Conservation (phyloP, 2,113 vertebrate species). For the Chionis minor region DNA sequence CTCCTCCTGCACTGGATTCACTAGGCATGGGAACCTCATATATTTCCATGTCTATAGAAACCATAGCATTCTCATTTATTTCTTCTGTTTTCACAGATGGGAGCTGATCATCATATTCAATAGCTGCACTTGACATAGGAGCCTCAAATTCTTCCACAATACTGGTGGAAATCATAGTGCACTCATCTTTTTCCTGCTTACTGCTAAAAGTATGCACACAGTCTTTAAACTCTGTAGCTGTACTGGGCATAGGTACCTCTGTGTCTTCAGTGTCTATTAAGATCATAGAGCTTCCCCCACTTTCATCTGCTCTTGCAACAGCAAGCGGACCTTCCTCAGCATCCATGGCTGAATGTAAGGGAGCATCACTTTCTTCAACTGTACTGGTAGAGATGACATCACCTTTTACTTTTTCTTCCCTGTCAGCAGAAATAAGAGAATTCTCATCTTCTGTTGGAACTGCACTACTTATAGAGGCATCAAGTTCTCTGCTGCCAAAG, state of each 20-base stretch:
- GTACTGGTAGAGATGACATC: constrained; percentile 74
- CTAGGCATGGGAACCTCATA: constrained; percentile 71
- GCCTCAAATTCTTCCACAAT: constrained; percentile 72
- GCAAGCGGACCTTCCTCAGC: not conserved
- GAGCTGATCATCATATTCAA: constrained; percentile 18
- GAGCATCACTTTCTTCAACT: not conserved
- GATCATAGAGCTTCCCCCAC: not conserved
- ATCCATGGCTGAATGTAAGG: not conserved
- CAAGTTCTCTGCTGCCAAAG: constrained; percentile 1
- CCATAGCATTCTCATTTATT: not conserved
- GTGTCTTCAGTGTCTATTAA: constrained; percentile 35
- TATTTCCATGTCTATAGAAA: constrained; percentile 19
- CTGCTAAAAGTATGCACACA: not conserved
- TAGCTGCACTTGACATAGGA: constrained; percentile 68
- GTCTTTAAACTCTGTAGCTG: constrained; percentile 52
- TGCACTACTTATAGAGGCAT: constrained; percentile 23
- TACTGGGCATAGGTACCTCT: constrained; percentile 76
- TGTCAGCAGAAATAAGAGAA: not conserved
- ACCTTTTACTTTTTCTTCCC: constrained; percentile 22
- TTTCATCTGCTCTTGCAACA: not conserved
- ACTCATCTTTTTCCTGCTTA: constrained; percentile 74
- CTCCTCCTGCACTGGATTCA: constrained; percentile 46
- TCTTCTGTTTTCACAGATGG: constrained; percentile 3
- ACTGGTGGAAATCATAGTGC: constrained; percentile 77
- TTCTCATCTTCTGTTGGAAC: not conserved